Evolutionary conservation across 1,140 invertebrate species (phyloP).

Genomic region (Drosophila tsacasi): DNA sequence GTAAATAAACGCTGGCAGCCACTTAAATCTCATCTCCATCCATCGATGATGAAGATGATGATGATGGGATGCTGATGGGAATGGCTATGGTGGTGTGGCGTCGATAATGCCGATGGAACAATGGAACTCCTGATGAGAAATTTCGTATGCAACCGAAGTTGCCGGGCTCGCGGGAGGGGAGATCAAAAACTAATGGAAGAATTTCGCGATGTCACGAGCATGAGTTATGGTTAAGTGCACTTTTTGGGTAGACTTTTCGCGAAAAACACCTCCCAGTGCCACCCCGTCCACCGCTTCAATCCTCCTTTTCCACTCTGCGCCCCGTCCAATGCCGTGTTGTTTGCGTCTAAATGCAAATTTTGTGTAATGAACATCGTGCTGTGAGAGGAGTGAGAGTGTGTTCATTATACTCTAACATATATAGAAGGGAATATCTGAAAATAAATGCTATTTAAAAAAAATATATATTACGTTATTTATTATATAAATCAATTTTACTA

Average conservation of each 20-base stretch:
- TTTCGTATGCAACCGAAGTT: slow-evolving; percentile 67
- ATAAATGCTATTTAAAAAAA: not conserved
- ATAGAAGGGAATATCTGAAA: not conserved
- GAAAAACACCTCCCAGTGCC: slow-evolving; percentile 8
- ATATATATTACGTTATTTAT: not conserved
- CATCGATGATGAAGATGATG: slow-evolving; percentile 60
- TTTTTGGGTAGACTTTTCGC: slow-evolving; percentile 51
- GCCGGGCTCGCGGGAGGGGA: slow-evolving; percentile 4
- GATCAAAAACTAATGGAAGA: slow-evolving; percentile 70
- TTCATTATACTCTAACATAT: slow-evolving; percentile 46
- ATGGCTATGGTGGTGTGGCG: slow-evolving; percentile 16
- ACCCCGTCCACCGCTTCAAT: not conserved
- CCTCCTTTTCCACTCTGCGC: not conserved
- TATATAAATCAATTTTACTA: too few relatives aligned
- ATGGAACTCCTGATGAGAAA: slow-evolving; percentile 22
- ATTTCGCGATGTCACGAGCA: slow-evolving; percentile 69
- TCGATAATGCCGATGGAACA: slow-evolving; percentile 46
- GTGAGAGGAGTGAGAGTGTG: slow-evolving; percentile 29
- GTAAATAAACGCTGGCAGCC: slow-evolving; percentile 54
- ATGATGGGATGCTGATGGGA: slow-evolving; percentile 12
- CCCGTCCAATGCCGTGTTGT: slow-evolving; percentile 21
- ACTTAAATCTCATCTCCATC: slow-evolving; percentile 42
- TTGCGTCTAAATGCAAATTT: slow-evolving; percentile 81
- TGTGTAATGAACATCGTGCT: slow-evolving; percentile 68
- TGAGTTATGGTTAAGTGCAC: slow-evolving; percentile 81